Evolutionary conservation across 2,888 invertebrate genomes (phyloP).

Genomic region (Chymomyza fuscimana): DNA sequence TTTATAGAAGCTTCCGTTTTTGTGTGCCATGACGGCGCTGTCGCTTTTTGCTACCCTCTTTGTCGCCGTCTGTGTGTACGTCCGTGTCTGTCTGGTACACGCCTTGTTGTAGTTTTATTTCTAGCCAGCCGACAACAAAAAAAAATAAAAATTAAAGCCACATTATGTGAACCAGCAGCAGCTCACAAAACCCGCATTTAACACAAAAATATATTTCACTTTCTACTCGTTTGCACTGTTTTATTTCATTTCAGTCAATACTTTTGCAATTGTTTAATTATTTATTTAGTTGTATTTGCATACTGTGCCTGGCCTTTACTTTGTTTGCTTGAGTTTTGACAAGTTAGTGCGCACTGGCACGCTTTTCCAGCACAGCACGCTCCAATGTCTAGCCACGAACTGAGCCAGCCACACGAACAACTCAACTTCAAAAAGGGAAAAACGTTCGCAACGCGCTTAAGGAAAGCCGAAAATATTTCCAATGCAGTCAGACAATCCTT

Average conservation of each 20-base stretch:
- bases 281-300: background rate
- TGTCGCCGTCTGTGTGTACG: constrained; percentile 21
- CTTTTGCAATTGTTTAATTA: background rate
- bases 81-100: constrained; percentile 17
- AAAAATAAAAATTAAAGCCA: background rate
- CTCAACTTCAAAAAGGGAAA: constrained; percentile 12
- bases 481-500: constrained; percentile 66
- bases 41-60: constrained; percentile 15
- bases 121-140: background rate
- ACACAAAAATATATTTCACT: background rate
- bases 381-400: constrained; percentile 73
- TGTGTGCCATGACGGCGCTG: background rate
- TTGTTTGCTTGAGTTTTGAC: constrained; percentile 7
- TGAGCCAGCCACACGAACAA: constrained; percentile 7
- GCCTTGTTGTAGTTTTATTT: background rate
- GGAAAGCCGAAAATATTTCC: constrained; percentile 41
- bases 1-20: constrained; percentile 31
- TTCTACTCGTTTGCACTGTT: background rate
- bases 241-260: background rate
- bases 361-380: constrained; percentile 67
- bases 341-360: constrained; percentile 20
- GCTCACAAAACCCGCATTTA: background rate
- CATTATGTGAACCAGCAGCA: too few species aligned
- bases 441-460: background rate
- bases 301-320: background rate